Evolutionary conservation across 2,113 vertebrate species (phyloP), one percentile per base, ranked within the genome.

Genomic region (Dendrocopos noguchii): DNA sequence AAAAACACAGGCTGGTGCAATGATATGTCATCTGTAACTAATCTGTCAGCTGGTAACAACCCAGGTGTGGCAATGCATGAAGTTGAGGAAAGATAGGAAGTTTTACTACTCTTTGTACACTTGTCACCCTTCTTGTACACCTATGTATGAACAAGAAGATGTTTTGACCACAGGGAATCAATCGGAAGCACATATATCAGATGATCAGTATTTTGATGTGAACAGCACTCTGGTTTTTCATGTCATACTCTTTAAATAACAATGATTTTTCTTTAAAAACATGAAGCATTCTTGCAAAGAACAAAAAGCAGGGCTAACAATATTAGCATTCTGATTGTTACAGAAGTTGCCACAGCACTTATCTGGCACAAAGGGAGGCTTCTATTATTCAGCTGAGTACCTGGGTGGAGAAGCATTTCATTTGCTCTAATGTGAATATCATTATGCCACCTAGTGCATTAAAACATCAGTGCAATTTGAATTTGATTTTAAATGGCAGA

Each of bases 401-500:
- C 22, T 25, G 33, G 7, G 20, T 60, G 14, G 29, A 77, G 21
- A 76, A 82, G 24, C 0, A 55, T 93, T 94, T 95, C 55, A 84
- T 88, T 88, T 84, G 8, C 50, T 91, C 55, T 92, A 70, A 68
- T 76, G 34, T 80, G 61, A 73, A 76, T 84, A 92, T 93, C 29
- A 66, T 87, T 88, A 88, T 93, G 92, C 82, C 92, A 91, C 65
- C 83, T 91, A 95, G 92, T 93, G 90, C 60, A 78, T 85, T 83
- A 83, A 84, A 94, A 44, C 42, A 74, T 57, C 53, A 68, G 22
- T 94, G 53, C 93, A 90, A 71, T 86, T 90, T 56, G 60, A 85
- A 85, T 19, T 80, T 84, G 29, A 25, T 64, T 89, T 83, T 81
- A 65, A 87, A 52, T 55, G 61, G 33, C 42, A 87, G 71, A 70